Conservation (phyloP, 1,140 invertebrate species). For the Drosophila littoralis region DNA sequence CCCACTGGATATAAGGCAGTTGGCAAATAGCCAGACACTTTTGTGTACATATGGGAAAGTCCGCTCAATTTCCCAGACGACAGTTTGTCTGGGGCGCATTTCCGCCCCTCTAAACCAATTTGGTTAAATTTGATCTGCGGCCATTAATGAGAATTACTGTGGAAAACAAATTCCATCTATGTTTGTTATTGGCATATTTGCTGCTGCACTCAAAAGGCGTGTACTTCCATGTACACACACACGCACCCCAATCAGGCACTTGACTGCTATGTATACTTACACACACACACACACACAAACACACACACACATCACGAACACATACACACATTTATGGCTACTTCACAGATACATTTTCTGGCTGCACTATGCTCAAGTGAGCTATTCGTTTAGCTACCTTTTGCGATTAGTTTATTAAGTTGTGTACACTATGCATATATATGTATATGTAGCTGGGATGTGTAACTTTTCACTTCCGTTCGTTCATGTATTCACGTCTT, state of each 20-base stretch:
- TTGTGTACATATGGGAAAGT: constrained; percentile 23
- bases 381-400: constrained; percentile 66
- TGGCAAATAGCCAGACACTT: constrained; percentile 49
- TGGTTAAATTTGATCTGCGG: constrained; percentile 31
- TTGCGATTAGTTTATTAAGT: constrained; percentile 63
- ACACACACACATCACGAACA: constrained; percentile 17
- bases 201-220: constrained; percentile 72
- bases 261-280: constrained; percentile 12
- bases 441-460: neutral
- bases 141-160: constrained; percentile 9
- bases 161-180: constrained; percentile 21
- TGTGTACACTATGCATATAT: constrained; percentile 21
- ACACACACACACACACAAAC: constrained; percentile 9
- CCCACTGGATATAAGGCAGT: constrained; percentile 35
- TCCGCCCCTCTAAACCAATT: constrained; percentile 20
- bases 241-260: constrained; percentile 23
- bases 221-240: constrained; percentile 53
- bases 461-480: constrained; percentile 71
- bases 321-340: constrained; percentile 22
- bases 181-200: constrained; percentile 54
- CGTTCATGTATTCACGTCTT: constrained; percentile 60
- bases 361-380: constrained; percentile 35
- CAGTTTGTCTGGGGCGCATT: constrained; percentile 47
- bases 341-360: constrained; percentile 73
- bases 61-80: constrained; percentile 50